These are phyloP conservation scores for Tenodera sinensis DNA, from an alignment of 2,888 invertebrate species.

Conservation along the genomic window DNA sequence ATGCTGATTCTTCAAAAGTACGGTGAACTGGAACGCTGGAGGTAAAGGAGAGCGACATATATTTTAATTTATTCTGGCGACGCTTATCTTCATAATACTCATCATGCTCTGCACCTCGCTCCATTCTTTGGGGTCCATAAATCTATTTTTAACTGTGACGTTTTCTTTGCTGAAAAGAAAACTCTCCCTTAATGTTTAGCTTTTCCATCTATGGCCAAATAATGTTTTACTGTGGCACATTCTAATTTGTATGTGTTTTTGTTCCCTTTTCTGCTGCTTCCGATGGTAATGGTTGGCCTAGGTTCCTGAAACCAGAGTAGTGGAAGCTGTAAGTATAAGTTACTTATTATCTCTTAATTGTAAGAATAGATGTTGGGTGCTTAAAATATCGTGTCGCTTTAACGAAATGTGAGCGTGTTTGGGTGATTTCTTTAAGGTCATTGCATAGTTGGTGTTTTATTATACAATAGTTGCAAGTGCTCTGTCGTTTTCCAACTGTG, in stretches of 20 bases:
- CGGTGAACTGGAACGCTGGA: neutral
- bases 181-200: neutral
- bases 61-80: conserved; percentile 31
- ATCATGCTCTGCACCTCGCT: conserved; percentile 16
- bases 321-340: conserved; percentile 22
- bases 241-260: neutral
- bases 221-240: neutral
- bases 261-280: conserved; percentile 9
- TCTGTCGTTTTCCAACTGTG: too few relatives aligned
- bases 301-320: conserved; percentile 17
- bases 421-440: too few relatives aligned
- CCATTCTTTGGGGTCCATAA: conserved; percentile 9
- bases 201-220: neutral
- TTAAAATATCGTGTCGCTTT: too few relatives aligned
- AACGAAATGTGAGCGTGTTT: too few relatives aligned
- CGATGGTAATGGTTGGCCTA: neutral
- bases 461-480: too few relatives aligned
- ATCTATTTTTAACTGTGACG: neutral
- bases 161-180: conserved; percentile 20
- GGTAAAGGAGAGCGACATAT: conserved; percentile 18
- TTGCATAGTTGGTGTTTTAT: too few relatives aligned
- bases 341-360: neutral
- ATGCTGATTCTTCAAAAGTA: neutral
- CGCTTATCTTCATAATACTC: conserved; percentile 30
- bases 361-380: neutral